These are phyloP conservation scores for Diadema setosum DNA, from an alignment of 35 echinoderm and acorn worm species.

Conservation along the genomic window DNA sequence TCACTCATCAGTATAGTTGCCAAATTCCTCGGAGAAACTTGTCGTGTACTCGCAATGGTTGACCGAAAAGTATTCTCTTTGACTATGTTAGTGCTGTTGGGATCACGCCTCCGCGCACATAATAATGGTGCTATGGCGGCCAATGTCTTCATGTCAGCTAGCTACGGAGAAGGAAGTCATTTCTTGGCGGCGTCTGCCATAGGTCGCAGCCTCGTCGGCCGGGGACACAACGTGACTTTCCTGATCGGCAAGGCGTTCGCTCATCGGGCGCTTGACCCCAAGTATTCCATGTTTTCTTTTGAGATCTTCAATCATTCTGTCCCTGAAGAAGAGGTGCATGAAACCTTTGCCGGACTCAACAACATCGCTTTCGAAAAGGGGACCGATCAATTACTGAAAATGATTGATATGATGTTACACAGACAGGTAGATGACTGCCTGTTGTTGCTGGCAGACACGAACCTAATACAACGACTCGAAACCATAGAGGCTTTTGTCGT, in stretches of 20 bases:
- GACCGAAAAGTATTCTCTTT: no score
- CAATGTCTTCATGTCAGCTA: conserved; percentile 41
- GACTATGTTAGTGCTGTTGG: no score
- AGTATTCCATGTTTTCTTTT: conserved; percentile 31
- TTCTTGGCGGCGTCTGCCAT: conserved; percentile 14
- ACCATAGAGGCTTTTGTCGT: neutral
- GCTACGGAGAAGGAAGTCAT: conserved; percentile 42
- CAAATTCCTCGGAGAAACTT: no score
- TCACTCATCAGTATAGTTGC: no score
- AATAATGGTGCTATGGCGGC: neutral
- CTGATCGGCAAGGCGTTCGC: conserved; percentile 48
- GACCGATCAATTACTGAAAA: neutral
- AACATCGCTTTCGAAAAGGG: neutral
- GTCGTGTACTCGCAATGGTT: no score
- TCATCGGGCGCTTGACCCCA: neutral
- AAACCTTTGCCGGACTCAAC: neutral
- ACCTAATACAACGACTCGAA: neutral
- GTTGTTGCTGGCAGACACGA: neutral
- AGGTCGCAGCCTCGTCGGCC: neutral
- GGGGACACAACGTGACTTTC: conserved; percentile 43
- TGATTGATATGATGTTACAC: neutral
- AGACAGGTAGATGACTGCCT: neutral
- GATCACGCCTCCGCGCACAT: no score
- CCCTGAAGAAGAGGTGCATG: neutral
- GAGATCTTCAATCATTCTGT: conserved; percentile 40